Evolutionary conservation across 92 coral and sea anemone genomes (phyloP).

Genomic region (Porites rus): DNA sequence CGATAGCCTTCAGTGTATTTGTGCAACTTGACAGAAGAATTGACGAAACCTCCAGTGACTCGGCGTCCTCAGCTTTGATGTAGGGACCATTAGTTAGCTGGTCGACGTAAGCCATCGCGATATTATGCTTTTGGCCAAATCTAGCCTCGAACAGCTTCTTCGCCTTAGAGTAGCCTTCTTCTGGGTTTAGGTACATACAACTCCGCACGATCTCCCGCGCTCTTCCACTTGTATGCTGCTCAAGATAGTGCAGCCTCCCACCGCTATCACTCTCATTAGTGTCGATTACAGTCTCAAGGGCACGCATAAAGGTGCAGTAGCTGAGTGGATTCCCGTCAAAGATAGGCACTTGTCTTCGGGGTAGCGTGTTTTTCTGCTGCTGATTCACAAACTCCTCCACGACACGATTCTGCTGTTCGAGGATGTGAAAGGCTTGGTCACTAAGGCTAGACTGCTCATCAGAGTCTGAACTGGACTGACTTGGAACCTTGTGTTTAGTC

Average conservation of each 20-base stretch:
- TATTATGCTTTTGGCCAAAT: no score
- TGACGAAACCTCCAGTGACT: slow-evolving; percentile 37
- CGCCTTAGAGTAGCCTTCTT: no score
- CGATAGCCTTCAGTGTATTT: slow-evolving; percentile 46
- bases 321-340: slow-evolving; percentile 33
- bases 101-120: no score
- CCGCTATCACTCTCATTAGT: slow-evolving; percentile 17
- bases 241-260: slow-evolving; percentile 39
- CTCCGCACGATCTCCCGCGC: slow-evolving; percentile 43
- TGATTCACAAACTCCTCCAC: slow-evolving; percentile 20
- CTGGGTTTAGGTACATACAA: no score
- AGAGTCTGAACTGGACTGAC: no score
- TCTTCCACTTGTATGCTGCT: slow-evolving; percentile 37
- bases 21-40: slow-evolving; percentile 37
- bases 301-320: slow-evolving; percentile 28
- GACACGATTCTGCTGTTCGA: not conserved
- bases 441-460: no score
- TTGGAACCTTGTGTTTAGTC: no score
- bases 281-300: slow-evolving; percentile 28
- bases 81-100: no score
- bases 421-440: no score
- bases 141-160: no score
- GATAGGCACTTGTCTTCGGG: slow-evolving; percentile 25
- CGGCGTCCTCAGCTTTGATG: slow-evolving; percentile 54
- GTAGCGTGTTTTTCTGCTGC: slow-evolving; percentile 35